These are phyloP conservation scores for Eupeodes corollae DNA, from an alignment of 1,140 invertebrate genomes.

Conservation along the genomic window DNA sequence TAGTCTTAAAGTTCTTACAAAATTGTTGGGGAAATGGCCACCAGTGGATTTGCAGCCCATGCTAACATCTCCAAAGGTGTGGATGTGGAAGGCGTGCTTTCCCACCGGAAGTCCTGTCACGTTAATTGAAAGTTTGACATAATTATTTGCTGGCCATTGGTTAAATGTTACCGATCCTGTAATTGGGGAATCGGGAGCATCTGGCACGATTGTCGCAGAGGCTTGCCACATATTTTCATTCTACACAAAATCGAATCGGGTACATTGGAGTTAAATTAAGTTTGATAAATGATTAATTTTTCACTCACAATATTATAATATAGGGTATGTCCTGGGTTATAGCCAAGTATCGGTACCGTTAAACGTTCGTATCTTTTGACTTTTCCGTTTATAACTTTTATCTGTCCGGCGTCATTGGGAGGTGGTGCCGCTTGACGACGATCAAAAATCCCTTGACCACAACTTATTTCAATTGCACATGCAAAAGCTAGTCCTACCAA, in stretches of 20 bases:
- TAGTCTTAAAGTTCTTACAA: constrained; percentile 25
- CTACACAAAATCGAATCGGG: constrained; percentile 3
- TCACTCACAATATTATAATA: neutral
- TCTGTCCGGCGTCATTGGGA: too few relatives aligned
- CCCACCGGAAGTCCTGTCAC: constrained; percentile 46
- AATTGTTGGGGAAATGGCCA: constrained; percentile 39
- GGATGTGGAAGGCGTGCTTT: constrained; percentile 65
- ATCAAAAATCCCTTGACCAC: too few relatives aligned
- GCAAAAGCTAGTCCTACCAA: too few relatives aligned
- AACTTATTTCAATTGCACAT: too few relatives aligned
- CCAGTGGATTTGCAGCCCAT: constrained; percentile 45
- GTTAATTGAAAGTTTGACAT: constrained; percentile 43
- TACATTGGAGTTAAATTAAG: constrained; percentile 4
- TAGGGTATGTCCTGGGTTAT: neutral
- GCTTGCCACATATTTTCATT: constrained; percentile 25
- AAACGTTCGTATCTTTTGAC: constrained; percentile 30
- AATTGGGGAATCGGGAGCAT: constrained; percentile 14
- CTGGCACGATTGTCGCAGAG: constrained; percentile 19
- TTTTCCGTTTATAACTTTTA: constrained; percentile 7
- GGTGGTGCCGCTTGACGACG: too few relatives aligned
- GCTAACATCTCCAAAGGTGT: constrained; percentile 56
- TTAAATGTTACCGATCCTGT: constrained; percentile 28
- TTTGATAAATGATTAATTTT: neutral
- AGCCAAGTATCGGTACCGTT: constrained; percentile 17
- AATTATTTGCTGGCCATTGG: constrained; percentile 30